Conservation (phyloP, 2,888 invertebrate species). For the Stomorhina lunata region DNA sequence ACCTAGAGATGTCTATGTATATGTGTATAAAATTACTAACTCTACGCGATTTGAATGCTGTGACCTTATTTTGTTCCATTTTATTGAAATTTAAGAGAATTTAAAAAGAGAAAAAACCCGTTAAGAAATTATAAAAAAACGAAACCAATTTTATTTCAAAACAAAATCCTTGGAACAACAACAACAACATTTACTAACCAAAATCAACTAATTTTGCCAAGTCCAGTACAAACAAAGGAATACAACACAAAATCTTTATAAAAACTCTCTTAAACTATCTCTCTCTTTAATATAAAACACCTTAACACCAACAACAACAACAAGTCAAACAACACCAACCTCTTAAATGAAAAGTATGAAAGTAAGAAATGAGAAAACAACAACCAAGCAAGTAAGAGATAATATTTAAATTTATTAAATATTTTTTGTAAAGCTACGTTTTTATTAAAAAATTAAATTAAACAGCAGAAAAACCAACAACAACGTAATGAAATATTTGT, state of each 20-base stretch:
- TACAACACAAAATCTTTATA: constrained; percentile 5
- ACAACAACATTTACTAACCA: background rate
- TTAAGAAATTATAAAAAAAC: background rate
- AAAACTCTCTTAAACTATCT: background rate
- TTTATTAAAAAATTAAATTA: background rate
- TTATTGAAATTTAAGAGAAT: background rate
- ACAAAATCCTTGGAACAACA: background rate
- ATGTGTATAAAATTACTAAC: constrained; percentile 56
- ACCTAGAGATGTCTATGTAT: constrained; percentile 29
- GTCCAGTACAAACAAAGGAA: constrained; percentile 10
- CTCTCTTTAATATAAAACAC: constrained; percentile 9
- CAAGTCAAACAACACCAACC: constrained; percentile 43
- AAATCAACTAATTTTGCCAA: background rate
- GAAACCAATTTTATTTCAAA: constrained; percentile 20
- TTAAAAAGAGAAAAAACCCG: background rate
- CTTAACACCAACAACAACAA: constrained; percentile 41
- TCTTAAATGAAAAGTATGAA: too few species aligned
- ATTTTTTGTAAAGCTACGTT: background rate
- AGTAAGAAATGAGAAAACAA: constrained; percentile 29
- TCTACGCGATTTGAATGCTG: constrained; percentile 48
- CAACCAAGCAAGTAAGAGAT: constrained; percentile 29
- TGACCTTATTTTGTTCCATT: constrained; percentile 52
- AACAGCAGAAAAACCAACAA: constrained; percentile 3
- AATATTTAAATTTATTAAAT: background rate
- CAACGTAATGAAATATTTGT: constrained; percentile 32